Percentiles rank a stretch among this genome's conserved stretches.
These are phyloP conservation scores for Hassar affinis DNA, from an alignment of 2,113 vertebrate genomes.

Conservation along the genomic window DNA sequence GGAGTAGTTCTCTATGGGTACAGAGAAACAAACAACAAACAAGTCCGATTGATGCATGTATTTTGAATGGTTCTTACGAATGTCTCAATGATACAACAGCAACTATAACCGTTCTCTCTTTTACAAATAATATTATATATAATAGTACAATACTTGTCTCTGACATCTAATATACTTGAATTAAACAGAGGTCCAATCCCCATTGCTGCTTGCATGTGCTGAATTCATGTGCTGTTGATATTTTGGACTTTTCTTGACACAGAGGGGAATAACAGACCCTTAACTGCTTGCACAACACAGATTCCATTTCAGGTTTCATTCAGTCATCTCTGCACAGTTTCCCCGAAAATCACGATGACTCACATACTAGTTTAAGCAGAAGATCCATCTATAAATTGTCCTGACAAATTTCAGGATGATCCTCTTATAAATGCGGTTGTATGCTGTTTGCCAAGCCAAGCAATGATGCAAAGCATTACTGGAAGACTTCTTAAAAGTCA, in stretches of 20 bases:
- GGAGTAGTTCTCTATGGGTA: background rate
- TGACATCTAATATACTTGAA: background rate
- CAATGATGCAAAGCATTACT: conserved; percentile 27
- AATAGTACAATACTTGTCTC: background rate
- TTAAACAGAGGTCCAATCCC: background rate
- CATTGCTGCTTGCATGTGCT: background rate
- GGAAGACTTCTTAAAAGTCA: conserved; percentile 19
- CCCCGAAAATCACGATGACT: conserved; percentile 4
- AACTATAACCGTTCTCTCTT: background rate
- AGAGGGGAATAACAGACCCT: conserved; percentile 6
- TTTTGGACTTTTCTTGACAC: background rate
- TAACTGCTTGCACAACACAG: conserved; percentile 5
- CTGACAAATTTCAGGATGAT: conserved; percentile 18
- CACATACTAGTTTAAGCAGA: background rate
- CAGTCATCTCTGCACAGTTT: conserved; percentile 28
- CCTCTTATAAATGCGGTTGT: background rate
- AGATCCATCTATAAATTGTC: background rate
- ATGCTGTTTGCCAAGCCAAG: conserved; percentile 37
- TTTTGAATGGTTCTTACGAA: background rate
- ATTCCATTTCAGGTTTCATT: conserved; percentile 3
- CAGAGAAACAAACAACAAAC: background rate
- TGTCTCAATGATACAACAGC: background rate
- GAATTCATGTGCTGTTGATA: background rate
- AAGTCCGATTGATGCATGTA: background rate
- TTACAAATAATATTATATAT: background rate